Evolutionary conservation across 2,888 invertebrate species (phyloP), one percentile per base, ranked within the genome.

Genomic region (Nematopogon swammerdamellus): DNA sequence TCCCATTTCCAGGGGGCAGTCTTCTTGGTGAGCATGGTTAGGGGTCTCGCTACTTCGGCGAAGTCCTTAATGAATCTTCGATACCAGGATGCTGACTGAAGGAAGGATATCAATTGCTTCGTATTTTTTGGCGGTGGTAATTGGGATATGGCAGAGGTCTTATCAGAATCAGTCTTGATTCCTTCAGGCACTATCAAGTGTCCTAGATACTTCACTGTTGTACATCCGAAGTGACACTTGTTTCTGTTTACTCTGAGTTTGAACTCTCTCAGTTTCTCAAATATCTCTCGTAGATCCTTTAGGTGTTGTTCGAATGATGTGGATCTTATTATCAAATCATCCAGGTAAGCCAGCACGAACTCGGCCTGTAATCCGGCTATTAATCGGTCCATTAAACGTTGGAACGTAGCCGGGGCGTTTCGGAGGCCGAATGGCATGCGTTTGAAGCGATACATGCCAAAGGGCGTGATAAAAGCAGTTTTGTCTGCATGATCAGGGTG

Each of bases 41-140:
- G 49, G 0, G 63, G 59, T 48, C 56, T 52, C 0, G 57, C 51
- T 0, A 60, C 54, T 5, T 54, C 36, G 0, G 58, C n/a, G n/a
- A n/a, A n/a, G n/a, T n/a, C n/a, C n/a, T n/a, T n/a, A n/a, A n/a
- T n/a, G n/a, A n/a, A n/a, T 48, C 61, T 18, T 20, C 60, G 43
- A 46, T 59, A 63, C 60, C 63, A 62, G 0, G 58, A 58, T 14
- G 55, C 54, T 3, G 56, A 63, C 51, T 63, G 61, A 2, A 64
- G 16, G 45, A 65, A 63, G 1, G 57, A 55, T 2, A 51, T 55
- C 6, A 57, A 48, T 46, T 60, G 57, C 44, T 60, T 60, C 2
- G 59, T 16, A 20, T 59, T 60, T 18, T 49, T 25, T 0, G 62
- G 61, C 1, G 50, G 8, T 17, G 52, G 19, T 51, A 61, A 58